phyloP scores from a whole-genome alignment of 2,797 vertebrate species.

The Eptatretus atami region DNA sequence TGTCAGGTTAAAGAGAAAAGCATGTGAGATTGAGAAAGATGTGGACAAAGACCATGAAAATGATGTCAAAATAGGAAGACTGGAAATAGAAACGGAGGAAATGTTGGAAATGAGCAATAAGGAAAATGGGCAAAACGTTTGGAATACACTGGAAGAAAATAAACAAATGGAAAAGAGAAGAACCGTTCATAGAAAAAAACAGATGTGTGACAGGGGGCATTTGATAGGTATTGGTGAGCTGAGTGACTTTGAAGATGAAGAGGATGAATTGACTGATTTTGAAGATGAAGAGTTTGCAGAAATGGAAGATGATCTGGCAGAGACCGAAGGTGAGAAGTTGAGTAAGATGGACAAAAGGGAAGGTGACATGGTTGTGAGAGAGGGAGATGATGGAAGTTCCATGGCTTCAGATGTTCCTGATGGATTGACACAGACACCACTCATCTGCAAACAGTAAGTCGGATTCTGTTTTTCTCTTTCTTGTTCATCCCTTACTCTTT shows the following conservation, averaged over 20 bases:
- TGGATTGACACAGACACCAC: constrained; percentile 2
- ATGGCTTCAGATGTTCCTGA: neutral
- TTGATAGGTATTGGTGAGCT: too few species aligned
- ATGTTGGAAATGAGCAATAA: too few species aligned
- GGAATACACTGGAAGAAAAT: constrained; percentile 3
- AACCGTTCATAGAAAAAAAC: neutral
- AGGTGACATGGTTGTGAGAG: neutral
- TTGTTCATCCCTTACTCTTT: too few species aligned
- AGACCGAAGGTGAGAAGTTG: neutral
- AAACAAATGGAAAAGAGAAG: neutral
- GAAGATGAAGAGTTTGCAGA: neutral
- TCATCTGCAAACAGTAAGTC: constrained; percentile 5
- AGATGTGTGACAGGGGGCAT: too few species aligned
- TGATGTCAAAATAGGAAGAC: too few species aligned
- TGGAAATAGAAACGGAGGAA: too few species aligned
- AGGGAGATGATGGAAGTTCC: neutral
- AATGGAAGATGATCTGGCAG: neutral
- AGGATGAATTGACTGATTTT: neutral
- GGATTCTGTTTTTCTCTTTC: neutral
- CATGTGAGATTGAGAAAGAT: too few species aligned
- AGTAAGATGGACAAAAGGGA: neutral
- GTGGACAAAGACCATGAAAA: too few species aligned
- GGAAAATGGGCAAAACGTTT: neutral
- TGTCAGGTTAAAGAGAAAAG: too few species aligned
- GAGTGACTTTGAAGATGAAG: neutral